Evolutionary conservation across 2,888 invertebrate species (phyloP).

Genomic region (Adineta ricciae): DNA sequence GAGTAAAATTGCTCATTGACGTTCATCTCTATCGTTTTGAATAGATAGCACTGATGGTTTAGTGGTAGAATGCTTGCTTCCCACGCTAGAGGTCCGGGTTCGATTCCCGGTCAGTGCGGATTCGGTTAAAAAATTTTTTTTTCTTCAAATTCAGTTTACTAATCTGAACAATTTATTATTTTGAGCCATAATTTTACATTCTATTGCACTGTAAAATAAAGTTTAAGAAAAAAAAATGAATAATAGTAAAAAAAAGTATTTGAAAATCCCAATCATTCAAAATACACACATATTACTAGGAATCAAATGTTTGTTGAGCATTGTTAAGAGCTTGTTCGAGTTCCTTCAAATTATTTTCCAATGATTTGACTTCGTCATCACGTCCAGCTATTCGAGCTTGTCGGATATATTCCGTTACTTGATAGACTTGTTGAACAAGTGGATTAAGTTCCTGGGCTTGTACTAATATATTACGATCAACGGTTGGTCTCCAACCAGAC

Average conservation of each 20-base stretch:
- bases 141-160: neutral
- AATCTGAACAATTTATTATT: neutral
- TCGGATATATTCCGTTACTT: neutral
- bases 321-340: neutral
- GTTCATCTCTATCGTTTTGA: no score
- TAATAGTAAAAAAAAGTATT: neutral
- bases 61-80: constrained; percentile 47
- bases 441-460: neutral
- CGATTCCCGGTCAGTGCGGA: constrained; percentile 47
- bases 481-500: neutral
- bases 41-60: neutral
- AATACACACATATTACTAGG: neutral
- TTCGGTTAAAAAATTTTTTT: constrained; percentile 33
- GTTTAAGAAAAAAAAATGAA: neutral
- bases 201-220: constrained; percentile 4
- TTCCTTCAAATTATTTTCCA: neutral
- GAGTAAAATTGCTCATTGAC: no score
- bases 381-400: neutral
- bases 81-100: constrained; percentile 50
- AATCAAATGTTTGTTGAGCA: neutral
- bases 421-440: neutral
- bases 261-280: neutral
- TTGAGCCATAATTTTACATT: neutral
- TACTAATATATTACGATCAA: neutral
- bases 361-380: neutral